These are phyloP conservation scores for Tricholauxania praeusta DNA, from an alignment of 2,888 invertebrate genomes.

Conservation along the genomic window DNA sequence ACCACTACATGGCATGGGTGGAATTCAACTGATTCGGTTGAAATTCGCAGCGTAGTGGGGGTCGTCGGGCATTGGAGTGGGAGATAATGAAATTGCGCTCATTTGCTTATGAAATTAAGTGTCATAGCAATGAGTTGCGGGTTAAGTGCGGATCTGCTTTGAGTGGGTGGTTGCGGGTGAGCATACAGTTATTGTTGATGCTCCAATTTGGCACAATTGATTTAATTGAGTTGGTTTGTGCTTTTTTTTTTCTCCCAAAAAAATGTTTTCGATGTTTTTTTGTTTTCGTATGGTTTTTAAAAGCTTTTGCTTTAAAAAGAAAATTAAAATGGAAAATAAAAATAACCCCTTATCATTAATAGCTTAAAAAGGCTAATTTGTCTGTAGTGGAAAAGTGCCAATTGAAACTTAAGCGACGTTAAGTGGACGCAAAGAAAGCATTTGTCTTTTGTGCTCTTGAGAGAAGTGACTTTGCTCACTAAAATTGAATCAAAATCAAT, in stretches of 20 bases:
- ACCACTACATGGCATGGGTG: background rate
- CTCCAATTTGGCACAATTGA: background rate
- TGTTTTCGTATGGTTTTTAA: background rate
- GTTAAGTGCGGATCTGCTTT: background rate
- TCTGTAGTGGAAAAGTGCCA: slow-evolving; percentile 1
- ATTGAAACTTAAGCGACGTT: slow-evolving; percentile 8
- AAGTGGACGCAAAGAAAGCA: background rate
- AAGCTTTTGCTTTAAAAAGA: background rate
- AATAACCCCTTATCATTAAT: slow-evolving; percentile 1
- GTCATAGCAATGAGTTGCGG: background rate
- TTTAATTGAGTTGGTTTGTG: slow-evolving; percentile 16
- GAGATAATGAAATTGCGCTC: slow-evolving; percentile 15
- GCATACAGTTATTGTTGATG: background rate
- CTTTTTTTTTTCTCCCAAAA: background rate
- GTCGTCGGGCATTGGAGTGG: background rate
- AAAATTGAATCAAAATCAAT: too few species aligned
- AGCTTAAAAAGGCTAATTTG: slow-evolving; percentile 16
- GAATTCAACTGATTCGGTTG: background rate
- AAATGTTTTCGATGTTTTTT: background rate
- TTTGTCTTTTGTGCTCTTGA: too few species aligned
- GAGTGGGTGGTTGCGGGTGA: background rate
- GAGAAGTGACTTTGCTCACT: too few species aligned
- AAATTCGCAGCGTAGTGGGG: background rate
- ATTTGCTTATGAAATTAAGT: slow-evolving; percentile 32
- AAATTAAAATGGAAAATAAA: background rate